Evolutionary conservation across 2,797 vertebrate species (phyloP).

Genomic region (Gastrophryne carolinensis): DNA sequence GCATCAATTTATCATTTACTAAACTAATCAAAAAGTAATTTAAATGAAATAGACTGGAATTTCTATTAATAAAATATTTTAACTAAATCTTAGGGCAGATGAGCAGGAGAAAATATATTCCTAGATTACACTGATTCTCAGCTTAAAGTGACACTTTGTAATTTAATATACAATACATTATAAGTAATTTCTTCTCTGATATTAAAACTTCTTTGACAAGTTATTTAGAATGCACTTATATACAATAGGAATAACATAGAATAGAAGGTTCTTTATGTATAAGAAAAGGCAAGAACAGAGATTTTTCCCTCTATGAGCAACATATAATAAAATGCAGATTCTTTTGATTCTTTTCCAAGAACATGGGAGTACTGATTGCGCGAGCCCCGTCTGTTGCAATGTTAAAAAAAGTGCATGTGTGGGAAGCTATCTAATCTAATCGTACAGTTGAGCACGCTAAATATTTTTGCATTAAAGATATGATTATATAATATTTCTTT

Average conservation of each 20-base stretch:
- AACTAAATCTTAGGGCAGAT: constrained; percentile 3
- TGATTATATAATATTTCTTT: not conserved
- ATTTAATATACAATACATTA: too few species aligned
- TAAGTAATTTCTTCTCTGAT: constrained; percentile 16
- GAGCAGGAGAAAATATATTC: not conserved
- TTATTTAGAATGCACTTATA: not conserved
- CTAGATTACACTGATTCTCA: constrained; percentile 6
- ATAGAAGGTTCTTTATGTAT: not conserved
- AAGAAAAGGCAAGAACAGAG: not conserved
- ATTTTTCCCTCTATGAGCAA: constrained; percentile 8
- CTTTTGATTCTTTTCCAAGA: constrained; percentile 36
- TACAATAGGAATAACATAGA: not conserved
- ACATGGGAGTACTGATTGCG: constrained; percentile 28
- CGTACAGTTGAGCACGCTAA: not conserved
- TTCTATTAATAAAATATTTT: not conserved
- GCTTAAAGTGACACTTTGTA: constrained; percentile 13
- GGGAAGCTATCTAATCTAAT: constrained; percentile 20
- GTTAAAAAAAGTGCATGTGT: constrained; percentile 18
- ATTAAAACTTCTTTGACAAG: constrained; percentile 17
- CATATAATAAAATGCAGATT: constrained; percentile 6
- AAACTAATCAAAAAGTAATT: not conserved
- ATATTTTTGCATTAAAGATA: not conserved
- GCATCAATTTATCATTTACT: not conserved
- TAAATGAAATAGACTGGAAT: not conserved
- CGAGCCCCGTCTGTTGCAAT: constrained; percentile 38